Base-by-base conservation (phyloP, 2,888 invertebrate genomes). In the Melinopterus prodromus region DNA sequence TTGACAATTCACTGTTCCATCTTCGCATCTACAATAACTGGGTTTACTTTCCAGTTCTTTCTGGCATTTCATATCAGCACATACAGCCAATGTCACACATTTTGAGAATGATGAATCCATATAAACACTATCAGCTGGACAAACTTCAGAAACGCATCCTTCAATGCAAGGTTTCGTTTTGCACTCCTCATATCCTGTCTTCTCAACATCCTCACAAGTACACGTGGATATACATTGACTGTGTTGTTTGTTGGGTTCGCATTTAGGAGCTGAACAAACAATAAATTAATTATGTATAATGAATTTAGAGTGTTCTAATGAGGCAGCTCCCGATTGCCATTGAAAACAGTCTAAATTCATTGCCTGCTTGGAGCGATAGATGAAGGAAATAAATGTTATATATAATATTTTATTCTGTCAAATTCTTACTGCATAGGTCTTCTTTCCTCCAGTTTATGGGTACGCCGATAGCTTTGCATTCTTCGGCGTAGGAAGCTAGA, bases 371-470 rank as follows among this genome's bases (percentile, higher is more conserved):
- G n/a, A n/a, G n/a, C n/a, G n/a, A n/a, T n/a, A n/a, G n/a, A n/a
- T n/a, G n/a, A n/a, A n/a, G n/a, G n/a, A n/a, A n/a, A n/a, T n/a
- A n/a, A n/a, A n/a, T n/a, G n/a, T 53, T 53, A 53, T 53, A 1
- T 53, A 53, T 53, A 53, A 53, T 26, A 26, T 26, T 3, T 26
- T 26, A 26, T 26, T 26, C 2, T 26, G 26, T 26, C 26, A 26
- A 53, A 53, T 53, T 53, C 53, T 53, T 53, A 53, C 53, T 9
- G 53, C 53, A 53, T 12, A 53, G 53, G 12, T 53, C 1, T 1
- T 53, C 53, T 53, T 53, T 53, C 53, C 53, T 53, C 53, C 53
- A 53, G 53, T 53, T 53, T 53, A 53, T 53, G 53, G 53, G 53
- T 53, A 12, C 53, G 12, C 53, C 53, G 12, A 53, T 12, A 53